phyloP scores from a whole-genome alignment of 2,797 vertebrate genomes.

The Mus caroli region DNA sequence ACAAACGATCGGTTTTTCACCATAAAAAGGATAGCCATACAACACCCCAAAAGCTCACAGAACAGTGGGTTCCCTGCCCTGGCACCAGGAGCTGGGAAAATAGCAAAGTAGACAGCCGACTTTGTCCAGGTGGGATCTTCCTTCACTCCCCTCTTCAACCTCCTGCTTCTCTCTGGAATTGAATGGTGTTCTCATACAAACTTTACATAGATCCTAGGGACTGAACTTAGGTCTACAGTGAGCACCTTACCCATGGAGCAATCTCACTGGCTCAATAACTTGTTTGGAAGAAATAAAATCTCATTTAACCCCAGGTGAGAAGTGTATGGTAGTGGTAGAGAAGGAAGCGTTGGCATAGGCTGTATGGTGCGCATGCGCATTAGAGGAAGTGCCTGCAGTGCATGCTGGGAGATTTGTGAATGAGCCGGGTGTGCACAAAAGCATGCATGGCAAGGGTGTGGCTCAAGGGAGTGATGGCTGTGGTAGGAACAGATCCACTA shows the following conservation, averaged over 20 bases:
- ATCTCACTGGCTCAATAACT: not conserved
- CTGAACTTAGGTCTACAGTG: not conserved
- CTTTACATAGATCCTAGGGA: not conserved
- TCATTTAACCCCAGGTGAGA: not conserved
- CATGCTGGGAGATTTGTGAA: conserved; percentile 51
- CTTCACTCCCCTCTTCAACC: not conserved
- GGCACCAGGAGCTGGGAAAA: not conserved
- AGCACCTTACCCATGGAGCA: not conserved
- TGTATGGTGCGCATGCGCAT: not conserved
- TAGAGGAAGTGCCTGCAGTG: not conserved
- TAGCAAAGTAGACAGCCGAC: not conserved
- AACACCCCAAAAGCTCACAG: not conserved
- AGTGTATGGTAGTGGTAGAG: not conserved
- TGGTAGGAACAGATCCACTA: not conserved
- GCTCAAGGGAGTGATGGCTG: not conserved
- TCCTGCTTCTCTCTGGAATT: not conserved
- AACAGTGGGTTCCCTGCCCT: not conserved
- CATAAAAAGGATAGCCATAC: not conserved
- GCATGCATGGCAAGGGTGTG: not conserved
- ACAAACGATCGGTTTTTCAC: not conserved
- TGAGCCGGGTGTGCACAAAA: not conserved
- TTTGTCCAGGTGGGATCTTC: no score
- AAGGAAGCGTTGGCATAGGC: not conserved
- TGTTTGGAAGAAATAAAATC: not conserved
- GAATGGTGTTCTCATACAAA: not conserved